Conservation (phyloP, 2,888 invertebrate species). For the Habroteleia sp. region DNA sequence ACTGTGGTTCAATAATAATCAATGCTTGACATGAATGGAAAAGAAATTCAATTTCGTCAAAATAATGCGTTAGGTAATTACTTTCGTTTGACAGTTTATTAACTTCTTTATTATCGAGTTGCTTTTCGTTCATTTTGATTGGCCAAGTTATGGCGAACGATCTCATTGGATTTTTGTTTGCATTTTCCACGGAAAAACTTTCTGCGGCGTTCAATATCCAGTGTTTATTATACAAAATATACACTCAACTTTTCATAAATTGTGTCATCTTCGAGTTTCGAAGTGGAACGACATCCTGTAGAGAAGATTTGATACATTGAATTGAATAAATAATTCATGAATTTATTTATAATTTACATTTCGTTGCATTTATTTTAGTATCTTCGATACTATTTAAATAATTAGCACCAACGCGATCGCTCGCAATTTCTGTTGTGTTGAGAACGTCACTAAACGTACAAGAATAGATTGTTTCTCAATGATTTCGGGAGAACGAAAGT, state of each 20-base stretch:
- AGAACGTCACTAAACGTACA: slow-evolving; percentile 68
- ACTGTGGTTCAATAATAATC: slow-evolving; percentile 34
- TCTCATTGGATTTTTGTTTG: slow-evolving; percentile 37
- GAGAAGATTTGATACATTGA: no score
- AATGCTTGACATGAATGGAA: slow-evolving; percentile 9
- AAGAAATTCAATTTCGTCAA: slow-evolving; percentile 10
- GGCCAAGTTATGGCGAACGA: slow-evolving; percentile 47
- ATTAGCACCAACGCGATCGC: slow-evolving; percentile 59
- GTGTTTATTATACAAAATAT: slow-evolving; percentile 1
- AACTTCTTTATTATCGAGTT: slow-evolving; percentile 44
- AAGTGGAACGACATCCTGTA: background rate
- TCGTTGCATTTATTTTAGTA: slow-evolving; percentile 31
- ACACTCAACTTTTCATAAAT: background rate
- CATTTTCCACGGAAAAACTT: slow-evolving; percentile 14
- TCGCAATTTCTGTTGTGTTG: slow-evolving; percentile 47
- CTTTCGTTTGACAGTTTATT: background rate
- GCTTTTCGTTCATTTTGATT: slow-evolving; percentile 40
- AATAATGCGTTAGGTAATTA: slow-evolving; percentile 1
- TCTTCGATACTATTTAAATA: slow-evolving; percentile 11
- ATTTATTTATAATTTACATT: slow-evolving; percentile 15
- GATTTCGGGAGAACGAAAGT: slow-evolving; percentile 63
- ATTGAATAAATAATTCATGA: background rate
- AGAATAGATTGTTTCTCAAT: slow-evolving; percentile 68
- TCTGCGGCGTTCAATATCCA: background rate
- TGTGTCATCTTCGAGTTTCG: background rate